Conservation (phyloP, 53 echinoderm and acorn worm genomes). For the Patiria pectinifera region DNA sequence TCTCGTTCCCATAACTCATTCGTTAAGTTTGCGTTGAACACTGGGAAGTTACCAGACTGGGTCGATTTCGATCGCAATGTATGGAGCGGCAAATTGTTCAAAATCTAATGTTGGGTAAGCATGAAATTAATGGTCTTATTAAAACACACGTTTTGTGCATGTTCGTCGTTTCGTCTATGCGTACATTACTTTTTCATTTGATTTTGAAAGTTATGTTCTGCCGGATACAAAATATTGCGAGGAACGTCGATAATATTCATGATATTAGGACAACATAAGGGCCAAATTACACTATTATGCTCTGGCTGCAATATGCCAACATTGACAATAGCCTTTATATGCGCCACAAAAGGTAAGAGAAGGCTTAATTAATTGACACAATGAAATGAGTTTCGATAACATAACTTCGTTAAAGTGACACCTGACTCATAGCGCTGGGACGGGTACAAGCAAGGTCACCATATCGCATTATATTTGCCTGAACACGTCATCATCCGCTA, state of each 20-base stretch:
- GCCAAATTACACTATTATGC: too few species aligned
- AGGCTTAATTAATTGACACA: background rate
- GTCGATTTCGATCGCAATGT: background rate
- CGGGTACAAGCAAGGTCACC: background rate
- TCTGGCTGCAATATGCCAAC: too few species aligned
- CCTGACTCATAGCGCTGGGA: background rate
- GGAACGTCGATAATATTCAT: too few species aligned
- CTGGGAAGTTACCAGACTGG: background rate
- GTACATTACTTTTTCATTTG: too few species aligned
- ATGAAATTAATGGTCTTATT: too few species aligned
- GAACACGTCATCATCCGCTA: conserved; percentile 32
- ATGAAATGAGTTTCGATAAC: background rate
- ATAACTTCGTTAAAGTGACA: background rate
- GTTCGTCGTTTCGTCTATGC: too few species aligned
- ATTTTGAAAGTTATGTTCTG: too few species aligned
- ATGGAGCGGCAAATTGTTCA: conserved; percentile 23
- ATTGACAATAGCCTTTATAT: background rate
- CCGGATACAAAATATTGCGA: too few species aligned
- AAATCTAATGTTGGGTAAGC: too few species aligned
- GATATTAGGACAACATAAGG: too few species aligned
- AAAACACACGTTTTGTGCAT: too few species aligned
- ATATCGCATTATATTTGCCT: background rate
- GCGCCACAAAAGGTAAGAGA: background rate
- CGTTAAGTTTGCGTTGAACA: background rate
- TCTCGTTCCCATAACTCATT: background rate